phyloP scores from a whole-genome alignment of 2,888 invertebrate species.

The Caradrina clavipalpis region DNA sequence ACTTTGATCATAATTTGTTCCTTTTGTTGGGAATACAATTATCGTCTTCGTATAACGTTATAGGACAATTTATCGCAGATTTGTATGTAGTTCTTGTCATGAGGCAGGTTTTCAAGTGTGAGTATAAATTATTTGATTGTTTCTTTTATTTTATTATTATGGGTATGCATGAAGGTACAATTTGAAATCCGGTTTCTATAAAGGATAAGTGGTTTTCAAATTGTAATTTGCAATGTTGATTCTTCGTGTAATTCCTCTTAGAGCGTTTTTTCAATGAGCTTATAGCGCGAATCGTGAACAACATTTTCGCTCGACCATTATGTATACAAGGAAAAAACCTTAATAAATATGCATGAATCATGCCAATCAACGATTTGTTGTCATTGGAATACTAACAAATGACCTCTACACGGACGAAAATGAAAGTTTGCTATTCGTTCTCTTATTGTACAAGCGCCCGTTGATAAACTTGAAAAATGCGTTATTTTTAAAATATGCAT shows the following conservation, averaged over 20 bases:
- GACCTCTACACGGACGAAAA: conserved; percentile 63
- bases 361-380: conserved; percentile 46
- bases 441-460: conserved; percentile 51
- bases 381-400: conserved; percentile 45
- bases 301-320: conserved; percentile 38
- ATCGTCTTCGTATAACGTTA: conserved; percentile 47
- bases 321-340: conserved; percentile 57
- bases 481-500: conserved; percentile 63
- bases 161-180: conserved; percentile 23
- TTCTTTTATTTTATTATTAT: conserved; percentile 24
- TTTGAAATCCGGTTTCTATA: conserved; percentile 26
- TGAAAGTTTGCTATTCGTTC: conserved; percentile 59
- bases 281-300: conserved; percentile 36
- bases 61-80: conserved; percentile 48
- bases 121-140: conserved; percentile 46
- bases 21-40: conserved; percentile 39
- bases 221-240: conserved; percentile 8
- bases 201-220: conserved; percentile 10
- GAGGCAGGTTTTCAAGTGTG: conserved; percentile 54
- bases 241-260: conserved; percentile 41
- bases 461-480: conserved; percentile 69
- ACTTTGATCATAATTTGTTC: conserved; percentile 44
- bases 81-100: conserved; percentile 56
- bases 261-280: conserved; percentile 48
- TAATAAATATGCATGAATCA: conserved; percentile 60